These are phyloP conservation scores for Loris lydekkerianus DNA, from an alignment of 2,797 vertebrate species.

Conservation along the genomic window DNA sequence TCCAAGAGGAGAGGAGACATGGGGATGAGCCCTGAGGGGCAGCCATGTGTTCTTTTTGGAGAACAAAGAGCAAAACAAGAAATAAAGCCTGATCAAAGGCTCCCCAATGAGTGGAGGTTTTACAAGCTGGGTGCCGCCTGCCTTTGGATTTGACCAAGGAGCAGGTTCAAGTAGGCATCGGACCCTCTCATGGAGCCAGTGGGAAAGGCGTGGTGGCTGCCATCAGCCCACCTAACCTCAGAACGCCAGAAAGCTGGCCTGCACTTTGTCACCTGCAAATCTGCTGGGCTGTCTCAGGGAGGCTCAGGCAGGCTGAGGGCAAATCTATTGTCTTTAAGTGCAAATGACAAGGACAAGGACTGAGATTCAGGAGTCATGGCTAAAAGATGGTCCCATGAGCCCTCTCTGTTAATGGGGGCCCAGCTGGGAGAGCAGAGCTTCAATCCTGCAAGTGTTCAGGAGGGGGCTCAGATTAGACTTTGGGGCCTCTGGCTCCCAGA, in stretches of 20 bases:
- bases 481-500: not conserved
- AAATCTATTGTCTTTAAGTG: not conserved
- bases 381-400: not conserved
- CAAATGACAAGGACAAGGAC: not conserved
- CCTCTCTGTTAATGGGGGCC: not conserved
- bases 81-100: not conserved
- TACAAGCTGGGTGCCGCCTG: not conserved
- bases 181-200: not conserved
- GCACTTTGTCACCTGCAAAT: fast-evolving
- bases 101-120: not conserved
- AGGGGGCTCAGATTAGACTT: not conserved
- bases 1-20: not conserved
- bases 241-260: fast-evolving
- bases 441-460: not conserved
- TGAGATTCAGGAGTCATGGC: not conserved
- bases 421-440: not conserved
- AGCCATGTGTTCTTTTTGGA: not conserved
- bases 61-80: not conserved
- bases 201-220: too few relatives aligned
- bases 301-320: too few relatives aligned
- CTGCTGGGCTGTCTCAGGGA: not conserved
- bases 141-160: not conserved
- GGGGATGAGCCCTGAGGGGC: not conserved
- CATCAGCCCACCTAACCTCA: fast-evolving
- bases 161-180: fast-evolving